Evolutionary conservation across 1,140 invertebrate genomes (phyloP).

Genomic region (Sycophila sp.): DNA sequence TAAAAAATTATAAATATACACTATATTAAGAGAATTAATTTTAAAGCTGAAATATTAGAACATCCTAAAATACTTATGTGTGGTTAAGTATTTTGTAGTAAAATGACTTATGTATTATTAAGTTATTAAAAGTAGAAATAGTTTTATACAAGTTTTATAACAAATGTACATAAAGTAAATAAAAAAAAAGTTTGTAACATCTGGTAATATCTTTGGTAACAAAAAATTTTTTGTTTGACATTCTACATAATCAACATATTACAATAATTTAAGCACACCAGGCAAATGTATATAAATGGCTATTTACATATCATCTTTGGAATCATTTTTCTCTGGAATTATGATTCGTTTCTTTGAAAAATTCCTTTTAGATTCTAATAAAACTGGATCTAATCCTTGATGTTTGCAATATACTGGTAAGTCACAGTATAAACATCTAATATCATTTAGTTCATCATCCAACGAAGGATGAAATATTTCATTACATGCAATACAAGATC

Average conservation of each 20-base stretch:
- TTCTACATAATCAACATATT: too few species aligned
- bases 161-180: background rate
- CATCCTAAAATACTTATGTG: too few species aligned
- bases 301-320: slow-evolving; percentile 17
- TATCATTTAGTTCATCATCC: slow-evolving; percentile 49
- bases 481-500: slow-evolving; percentile 55
- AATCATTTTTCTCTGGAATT: background rate
- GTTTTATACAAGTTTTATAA: background rate
- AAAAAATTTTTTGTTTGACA: too few species aligned
- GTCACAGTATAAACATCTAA: slow-evolving; percentile 58
- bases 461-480: slow-evolving; percentile 57
- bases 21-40: too few species aligned
- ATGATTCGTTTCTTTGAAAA: slow-evolving; percentile 45
- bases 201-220: too few species aligned
- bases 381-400: slow-evolving; percentile 38
- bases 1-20: too few species aligned
- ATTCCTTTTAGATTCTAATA: slow-evolving; percentile 43
- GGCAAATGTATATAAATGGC: too few species aligned
- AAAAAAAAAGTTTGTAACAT: background rate
- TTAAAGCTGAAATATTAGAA: too few species aligned
- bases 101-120: too few species aligned
- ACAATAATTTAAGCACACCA: background rate
- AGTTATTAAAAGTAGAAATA: too few species aligned
- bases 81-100: too few species aligned
- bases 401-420: slow-evolving; percentile 51